Base-by-base conservation (phyloP, 2,888 invertebrate genomes). In the Lasioglossum pauxillum region DNA sequence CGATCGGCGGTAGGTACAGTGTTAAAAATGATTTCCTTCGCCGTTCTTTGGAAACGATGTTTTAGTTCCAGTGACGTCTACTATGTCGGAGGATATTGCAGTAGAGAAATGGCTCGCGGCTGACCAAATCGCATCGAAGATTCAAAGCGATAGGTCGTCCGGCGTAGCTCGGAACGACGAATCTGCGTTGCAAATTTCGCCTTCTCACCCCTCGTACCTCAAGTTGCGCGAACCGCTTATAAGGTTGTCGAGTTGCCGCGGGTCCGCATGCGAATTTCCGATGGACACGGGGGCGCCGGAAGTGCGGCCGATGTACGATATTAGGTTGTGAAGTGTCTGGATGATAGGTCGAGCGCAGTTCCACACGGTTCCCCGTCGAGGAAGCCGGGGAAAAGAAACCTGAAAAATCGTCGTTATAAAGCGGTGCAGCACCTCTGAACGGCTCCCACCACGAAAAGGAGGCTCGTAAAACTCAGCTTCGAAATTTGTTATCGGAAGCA, bases 221-320 rank as follows among this genome's bases (percentile, higher is more conserved):
- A 27, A 60, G 27, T 60, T 60, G 5, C 27, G 60, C 14, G 64
- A 16, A 14, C 64, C 64, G 64, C 31, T 64, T 64, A 64, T 64
- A 64, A 64, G 64, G 64, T 64, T 64, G 64, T 31, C 64, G 64
- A 64, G 64, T 64, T 64, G 31, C 31, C 64, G 31, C 64, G 64
- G 31, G 31, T 64, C 31, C 64, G 64, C 64, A 19, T 31, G 31
- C 64, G 64, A 64, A 64, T 64, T 64, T 64, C 16, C 64, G 27
- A 64, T 31, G 31, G 31, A 16, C 14, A 16, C 31, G 64, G 16
- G 7, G 64, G 2, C 27, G 16, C 64, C 31, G 27, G 64, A 64
- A 64, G 31, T 16, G 16, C 27, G 31, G 31, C 27, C 64, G 64
- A 64, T 31, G 64, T 31, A 31, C 64, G 64, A 64, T 31, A 64